Evolutionary conservation across 2,888 invertebrate genomes (phyloP), one percentile per base, ranked within the genome.

Genomic region (Euspilapteryx auroguttella): DNA sequence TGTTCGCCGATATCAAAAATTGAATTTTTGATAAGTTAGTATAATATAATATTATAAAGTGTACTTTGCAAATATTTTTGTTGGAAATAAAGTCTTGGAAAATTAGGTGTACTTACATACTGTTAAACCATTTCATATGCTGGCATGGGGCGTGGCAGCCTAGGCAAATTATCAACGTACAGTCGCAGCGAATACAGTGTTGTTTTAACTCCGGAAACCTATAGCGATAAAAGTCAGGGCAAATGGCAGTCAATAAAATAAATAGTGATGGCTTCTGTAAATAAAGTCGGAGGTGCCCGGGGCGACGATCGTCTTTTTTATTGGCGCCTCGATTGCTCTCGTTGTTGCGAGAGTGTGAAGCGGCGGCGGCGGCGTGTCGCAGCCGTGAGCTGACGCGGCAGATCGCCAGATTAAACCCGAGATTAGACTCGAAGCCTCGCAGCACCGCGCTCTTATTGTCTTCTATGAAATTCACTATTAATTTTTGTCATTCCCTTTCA

Each of bases 211-310:
- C n/a, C n/a, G n/a, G n/a, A n/a, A n/a, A n/a, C n/a, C n/a, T n/a
- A n/a, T n/a, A n/a, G n/a, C 65, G 62, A 75, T 75, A 75, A 71
- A 73, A 73, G 68, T 73, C 71, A 65, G 61, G 54, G 49, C 65
- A 73, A 75, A 75, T 66, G 71, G 69, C 62, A 66, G 73, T 69
- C 75, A 71, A 75, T 75, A 75, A 75, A 75, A 75, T 75, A 75
- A 75, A 75, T 75, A 75, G 71, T 66, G 45, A 56, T 52, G 63
- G 66, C 65, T 69, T 71, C 73, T 71, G 75, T 75, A 75, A 75
- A 75, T 75, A 75, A n/a, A 73, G 71, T 71, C 56, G 62, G 55
- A 55, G 53, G 49, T 49, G 57, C 55, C 61, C 64, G 56, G 65
- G 69, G 71, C 63, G 66, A 59, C 69, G 69, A 69, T 75, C 71